phyloP scores from a whole-genome alignment of 2,888 invertebrate species.

The Tortrix viridana region DNA sequence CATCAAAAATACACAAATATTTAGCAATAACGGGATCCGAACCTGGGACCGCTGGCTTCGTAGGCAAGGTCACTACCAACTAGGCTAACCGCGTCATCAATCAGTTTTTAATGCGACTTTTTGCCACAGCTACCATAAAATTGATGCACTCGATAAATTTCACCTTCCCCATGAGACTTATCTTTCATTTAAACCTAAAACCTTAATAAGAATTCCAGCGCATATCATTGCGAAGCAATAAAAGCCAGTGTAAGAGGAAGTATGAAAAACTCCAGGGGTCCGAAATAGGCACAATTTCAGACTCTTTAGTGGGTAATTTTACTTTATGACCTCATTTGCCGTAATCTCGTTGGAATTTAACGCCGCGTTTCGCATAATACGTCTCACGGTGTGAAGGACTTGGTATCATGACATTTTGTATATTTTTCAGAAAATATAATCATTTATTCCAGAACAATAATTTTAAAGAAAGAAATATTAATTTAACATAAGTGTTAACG shows the following conservation, averaged over 20 bases:
- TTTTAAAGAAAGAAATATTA: no score
- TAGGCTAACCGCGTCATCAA: no score
- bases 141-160: background rate
- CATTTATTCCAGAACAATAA: background rate
- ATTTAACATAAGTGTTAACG: no score
- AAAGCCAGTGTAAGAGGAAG: constrained; percentile 20
- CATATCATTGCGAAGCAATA: constrained; percentile 35
- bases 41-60: no score
- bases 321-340: constrained; percentile 57
- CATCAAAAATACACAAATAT: no score
- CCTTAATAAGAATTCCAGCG: constrained; percentile 29
- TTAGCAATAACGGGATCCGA: no score
- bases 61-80: no score
- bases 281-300: constrained; percentile 44
- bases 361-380: constrained; percentile 55
- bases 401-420: constrained; percentile 40
- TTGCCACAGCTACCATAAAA: no score
- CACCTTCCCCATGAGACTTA: background rate
- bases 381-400: constrained; percentile 38
- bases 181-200: constrained; percentile 12
- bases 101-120: no score
- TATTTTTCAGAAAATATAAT: constrained; percentile 31
- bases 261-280: constrained; percentile 32
- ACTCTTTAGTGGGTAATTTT: constrained; percentile 55
- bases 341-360: constrained; percentile 58